Evolutionary conservation across 2,797 vertebrate genomes (phyloP).

Genomic region (Squalus acanthias): DNA sequence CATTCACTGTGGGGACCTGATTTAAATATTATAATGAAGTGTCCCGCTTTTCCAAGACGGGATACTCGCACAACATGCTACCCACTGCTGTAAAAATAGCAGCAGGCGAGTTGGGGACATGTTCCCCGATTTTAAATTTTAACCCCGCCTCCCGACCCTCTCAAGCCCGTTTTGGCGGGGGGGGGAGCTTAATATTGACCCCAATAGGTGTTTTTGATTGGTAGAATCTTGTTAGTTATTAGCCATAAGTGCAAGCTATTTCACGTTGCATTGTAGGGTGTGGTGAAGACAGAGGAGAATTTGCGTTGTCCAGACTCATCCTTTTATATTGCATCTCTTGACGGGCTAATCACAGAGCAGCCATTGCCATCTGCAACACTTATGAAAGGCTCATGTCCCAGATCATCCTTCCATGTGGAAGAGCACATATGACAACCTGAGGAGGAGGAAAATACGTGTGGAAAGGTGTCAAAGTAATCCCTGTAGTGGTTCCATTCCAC

Average conservation of each 20-base stretch:
- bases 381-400: neutral
- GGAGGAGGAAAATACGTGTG: neutral
- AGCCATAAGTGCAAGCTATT: neutral
- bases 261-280: neutral
- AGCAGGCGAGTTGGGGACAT: neutral
- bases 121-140: neutral
- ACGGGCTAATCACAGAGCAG: neutral
- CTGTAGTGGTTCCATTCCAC: conserved; percentile 42
- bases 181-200: neutral
- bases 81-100: neutral
- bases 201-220: neutral
- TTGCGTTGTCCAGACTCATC: neutral
- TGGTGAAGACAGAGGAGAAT: neutral
- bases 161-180: neutral
- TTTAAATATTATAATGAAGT: neutral
- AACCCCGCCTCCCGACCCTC: neutral
- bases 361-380: neutral
- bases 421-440: neutral
- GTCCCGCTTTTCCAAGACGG: neutral
- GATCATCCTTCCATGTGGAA: neutral
- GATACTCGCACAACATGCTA: neutral
- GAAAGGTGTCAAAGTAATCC: conserved; percentile 17
- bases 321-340: neutral
- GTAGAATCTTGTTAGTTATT: neutral
- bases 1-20: neutral